These are phyloP conservation scores for Rhinatrema bivittatum DNA, from an alignment of 2,797 vertebrate genomes.

Conservation along the genomic window DNA sequence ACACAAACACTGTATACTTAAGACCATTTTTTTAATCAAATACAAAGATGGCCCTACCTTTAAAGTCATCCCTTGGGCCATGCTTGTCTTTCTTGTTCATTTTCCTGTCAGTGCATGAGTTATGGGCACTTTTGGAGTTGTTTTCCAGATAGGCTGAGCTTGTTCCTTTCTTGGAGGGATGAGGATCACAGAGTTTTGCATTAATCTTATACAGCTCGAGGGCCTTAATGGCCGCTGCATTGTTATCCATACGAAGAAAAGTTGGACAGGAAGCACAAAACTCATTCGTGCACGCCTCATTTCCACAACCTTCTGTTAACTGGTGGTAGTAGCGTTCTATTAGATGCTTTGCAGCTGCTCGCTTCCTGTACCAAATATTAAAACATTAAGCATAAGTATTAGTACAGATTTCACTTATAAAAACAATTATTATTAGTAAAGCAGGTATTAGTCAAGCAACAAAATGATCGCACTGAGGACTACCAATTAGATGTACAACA, in stretches of 20 bases:
- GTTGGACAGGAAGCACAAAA: slow-evolving; percentile 89
- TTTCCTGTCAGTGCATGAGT: slow-evolving; percentile 71
- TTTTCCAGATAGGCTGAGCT: slow-evolving; percentile 86
- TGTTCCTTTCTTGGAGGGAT: slow-evolving; percentile 93
- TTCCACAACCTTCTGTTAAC: slow-evolving; percentile 98
- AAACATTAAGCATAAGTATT: slow-evolving; percentile 67
- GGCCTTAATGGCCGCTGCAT: slow-evolving; percentile 91
- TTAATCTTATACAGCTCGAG: slow-evolving; percentile 97
- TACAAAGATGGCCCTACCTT: slow-evolving; percentile 80
- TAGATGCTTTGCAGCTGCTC: slow-evolving; percentile 97
- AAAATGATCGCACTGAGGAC: too few relatives aligned
- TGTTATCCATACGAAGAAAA: slow-evolving; percentile 93
- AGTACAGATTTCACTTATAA: slow-evolving; percentile 51
- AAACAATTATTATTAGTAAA: slow-evolving; percentile 45
- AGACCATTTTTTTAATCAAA: too few relatives aligned
- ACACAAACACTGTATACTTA: too few relatives aligned
- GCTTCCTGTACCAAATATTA: slow-evolving; percentile 88
- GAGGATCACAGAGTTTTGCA: slow-evolving; percentile 94
- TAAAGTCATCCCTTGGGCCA: slow-evolving; percentile 74
- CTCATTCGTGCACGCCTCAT: slow-evolving; percentile 97
- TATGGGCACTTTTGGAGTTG: slow-evolving; percentile 70
- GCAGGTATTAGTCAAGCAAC: too few relatives aligned
- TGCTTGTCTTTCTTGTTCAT: slow-evolving; percentile 76
- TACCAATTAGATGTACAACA: too few relatives aligned
- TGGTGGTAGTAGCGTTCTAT: slow-evolving; percentile 99